Percentiles rank a stretch among this genome's conserved stretches.
These are phyloP conservation scores for Phylloscopus whistleri DNA, from an alignment of 2,113 vertebrate genomes.

Conservation along the genomic window DNA sequence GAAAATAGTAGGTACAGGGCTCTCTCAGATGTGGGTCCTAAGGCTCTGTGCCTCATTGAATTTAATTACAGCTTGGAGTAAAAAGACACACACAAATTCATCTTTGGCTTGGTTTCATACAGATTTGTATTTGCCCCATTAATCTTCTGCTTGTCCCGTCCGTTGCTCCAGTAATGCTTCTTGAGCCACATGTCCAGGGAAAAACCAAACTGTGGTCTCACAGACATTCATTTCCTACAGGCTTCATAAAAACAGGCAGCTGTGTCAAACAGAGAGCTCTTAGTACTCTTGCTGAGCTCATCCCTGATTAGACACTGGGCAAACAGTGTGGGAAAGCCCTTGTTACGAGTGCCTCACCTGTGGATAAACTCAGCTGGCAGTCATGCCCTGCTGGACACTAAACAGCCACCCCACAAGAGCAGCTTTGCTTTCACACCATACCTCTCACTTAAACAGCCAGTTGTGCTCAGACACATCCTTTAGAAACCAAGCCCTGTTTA, in stretches of 20 bases:
- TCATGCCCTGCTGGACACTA: neutral
- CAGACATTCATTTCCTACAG: neutral
- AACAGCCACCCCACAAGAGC: neutral
- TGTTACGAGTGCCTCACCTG: neutral
- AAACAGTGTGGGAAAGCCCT: neutral
- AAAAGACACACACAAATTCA: neutral
- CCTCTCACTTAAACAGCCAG: neutral
- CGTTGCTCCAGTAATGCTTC: neutral
- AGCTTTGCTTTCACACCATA: neutral
- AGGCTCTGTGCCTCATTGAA: neutral
- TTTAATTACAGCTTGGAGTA: conserved; percentile 7
- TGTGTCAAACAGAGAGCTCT: neutral
- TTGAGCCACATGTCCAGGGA: neutral
- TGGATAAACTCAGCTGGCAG: neutral
- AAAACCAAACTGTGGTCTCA: neutral
- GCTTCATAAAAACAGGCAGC: neutral
- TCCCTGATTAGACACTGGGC: neutral
- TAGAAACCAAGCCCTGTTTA: neutral
- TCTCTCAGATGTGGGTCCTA: neutral
- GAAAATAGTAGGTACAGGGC: neutral
- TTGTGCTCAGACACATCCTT: neutral
- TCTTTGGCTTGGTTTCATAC: neutral
- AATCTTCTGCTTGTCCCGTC: neutral
- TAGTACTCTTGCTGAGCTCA: neutral
- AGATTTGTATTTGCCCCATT: neutral